phyloP scores from a whole-genome alignment of 1,140 invertebrate species.

The Platyura marginata region DNA sequence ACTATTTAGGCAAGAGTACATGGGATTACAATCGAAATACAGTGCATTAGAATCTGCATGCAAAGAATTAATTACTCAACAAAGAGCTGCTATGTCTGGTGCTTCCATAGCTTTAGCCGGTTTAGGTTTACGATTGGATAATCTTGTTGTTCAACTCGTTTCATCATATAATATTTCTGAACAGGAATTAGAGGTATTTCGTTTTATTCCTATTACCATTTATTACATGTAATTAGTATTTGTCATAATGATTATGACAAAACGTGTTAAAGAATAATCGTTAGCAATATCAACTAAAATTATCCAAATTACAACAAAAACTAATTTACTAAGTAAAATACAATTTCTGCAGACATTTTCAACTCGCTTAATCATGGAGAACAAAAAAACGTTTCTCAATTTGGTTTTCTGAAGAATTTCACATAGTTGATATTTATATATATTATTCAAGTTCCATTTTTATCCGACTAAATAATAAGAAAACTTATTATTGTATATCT shows the following conservation, averaged over 20 bases:
- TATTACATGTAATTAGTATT: background rate
- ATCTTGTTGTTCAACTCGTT: conserved; percentile 48
- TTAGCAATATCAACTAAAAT: too few relatives aligned
- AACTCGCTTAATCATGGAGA: too few relatives aligned
- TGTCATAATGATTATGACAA: background rate
- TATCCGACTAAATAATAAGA: too few relatives aligned
- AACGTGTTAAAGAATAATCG: too few relatives aligned
- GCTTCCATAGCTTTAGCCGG: conserved; percentile 51
- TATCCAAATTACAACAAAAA: too few relatives aligned
- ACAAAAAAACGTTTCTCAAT: too few relatives aligned
- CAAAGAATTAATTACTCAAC: conserved; percentile 41
- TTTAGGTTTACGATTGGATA: conserved; percentile 44
- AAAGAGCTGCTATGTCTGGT: conserved; percentile 48
- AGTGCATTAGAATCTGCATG: conserved; percentile 39
- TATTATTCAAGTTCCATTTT: too few relatives aligned
- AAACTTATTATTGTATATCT: too few relatives aligned
- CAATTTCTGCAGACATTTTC: too few relatives aligned
- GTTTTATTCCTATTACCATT: background rate
- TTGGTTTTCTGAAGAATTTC: too few relatives aligned
- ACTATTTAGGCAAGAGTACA: conserved; percentile 37
- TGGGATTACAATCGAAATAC: conserved; percentile 42
- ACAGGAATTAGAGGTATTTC: conserved; percentile 48
- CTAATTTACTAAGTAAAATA: too few relatives aligned
- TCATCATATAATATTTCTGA: conserved; percentile 52
- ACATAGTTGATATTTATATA: too few relatives aligned